A percentile compares a stretch with the other conserved stretches of the same genome.
Evolutionary conservation across 2,888 invertebrate species (phyloP).

Genomic region (Pandemis cinnamomeana): DNA sequence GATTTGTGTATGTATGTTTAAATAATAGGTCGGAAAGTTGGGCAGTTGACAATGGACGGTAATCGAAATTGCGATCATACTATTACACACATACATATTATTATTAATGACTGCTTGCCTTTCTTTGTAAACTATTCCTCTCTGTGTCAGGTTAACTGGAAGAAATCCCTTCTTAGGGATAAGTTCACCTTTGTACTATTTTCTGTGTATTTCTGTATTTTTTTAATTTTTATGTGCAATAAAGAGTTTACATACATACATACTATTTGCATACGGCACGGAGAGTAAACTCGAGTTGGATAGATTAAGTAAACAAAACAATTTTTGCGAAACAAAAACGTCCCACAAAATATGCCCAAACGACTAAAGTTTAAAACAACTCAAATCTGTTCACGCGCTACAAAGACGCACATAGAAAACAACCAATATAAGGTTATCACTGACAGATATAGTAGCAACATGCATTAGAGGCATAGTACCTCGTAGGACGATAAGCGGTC

Average conservation of each 20-base stretch:
- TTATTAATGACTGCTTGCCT: no score
- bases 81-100: no score
- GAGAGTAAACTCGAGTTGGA: neutral
- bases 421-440: slow-evolving; percentile 19
- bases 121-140: no score
- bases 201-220: no score
- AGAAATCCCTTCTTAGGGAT: no score
- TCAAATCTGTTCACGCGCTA: neutral
- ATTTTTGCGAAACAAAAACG: neutral
- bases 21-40: neutral
- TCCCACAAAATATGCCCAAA: neutral
- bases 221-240: no score
- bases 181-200: no score
- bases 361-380: neutral
- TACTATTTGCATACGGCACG: neutral
- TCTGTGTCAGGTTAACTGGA: no score
- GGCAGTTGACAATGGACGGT: neutral
- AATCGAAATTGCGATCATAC: neutral
- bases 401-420: neutral
- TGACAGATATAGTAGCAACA: slow-evolving; percentile 36
- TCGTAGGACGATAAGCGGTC: slow-evolving; percentile 58
- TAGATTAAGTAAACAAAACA: neutral
- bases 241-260: no score
- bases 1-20: no score
- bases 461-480: slow-evolving; percentile 53